Conservation (phyloP, 2,888 invertebrate genomes). For the Ochlodes sylvanus region DNA sequence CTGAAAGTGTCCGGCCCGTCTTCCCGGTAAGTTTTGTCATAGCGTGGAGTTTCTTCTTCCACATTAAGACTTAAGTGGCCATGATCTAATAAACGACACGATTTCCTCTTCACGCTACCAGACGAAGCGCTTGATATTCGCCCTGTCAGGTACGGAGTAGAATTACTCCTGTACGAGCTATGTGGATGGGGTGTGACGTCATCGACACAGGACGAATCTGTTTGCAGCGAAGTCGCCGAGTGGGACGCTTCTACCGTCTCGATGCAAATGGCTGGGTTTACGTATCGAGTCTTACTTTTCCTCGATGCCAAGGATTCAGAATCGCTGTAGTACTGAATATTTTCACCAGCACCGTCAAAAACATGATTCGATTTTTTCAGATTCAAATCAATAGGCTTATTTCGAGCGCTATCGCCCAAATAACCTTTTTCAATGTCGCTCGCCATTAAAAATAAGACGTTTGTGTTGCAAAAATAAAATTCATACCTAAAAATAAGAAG, state of each 20-base stretch:
- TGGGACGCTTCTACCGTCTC: constrained; percentile 77
- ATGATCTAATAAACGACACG: constrained; percentile 60
- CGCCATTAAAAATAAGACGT: constrained; percentile 53
- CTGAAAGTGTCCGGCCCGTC: constrained; percentile 75
- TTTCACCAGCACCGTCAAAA: constrained; percentile 77
- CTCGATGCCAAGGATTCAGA: constrained; percentile 70
- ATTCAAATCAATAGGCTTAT: constrained; percentile 54
- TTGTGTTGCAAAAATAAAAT: constrained; percentile 39
- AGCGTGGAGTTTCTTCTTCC: constrained; percentile 64
- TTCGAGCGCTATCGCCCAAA: constrained; percentile 72
- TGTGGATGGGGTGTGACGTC: constrained; percentile 78
- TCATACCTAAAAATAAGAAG: constrained; percentile 34
- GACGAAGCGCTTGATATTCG: constrained; percentile 66
- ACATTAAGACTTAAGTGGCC: constrained; percentile 38
- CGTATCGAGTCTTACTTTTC: constrained; percentile 79
- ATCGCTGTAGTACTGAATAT: constrained; percentile 71
- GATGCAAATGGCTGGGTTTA: constrained; percentile 86
- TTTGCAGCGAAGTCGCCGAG: constrained; percentile 71
- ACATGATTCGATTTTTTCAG: constrained; percentile 65
- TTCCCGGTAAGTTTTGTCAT: constrained; percentile 68
- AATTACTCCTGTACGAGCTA: constrained; percentile 72
- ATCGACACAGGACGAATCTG: constrained; percentile 62
- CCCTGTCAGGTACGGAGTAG: constrained; percentile 73
- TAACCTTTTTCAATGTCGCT: constrained; percentile 66
- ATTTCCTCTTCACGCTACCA: constrained; percentile 71